Evolutionary conservation across 2,797 vertebrate species (phyloP), one percentile per base, ranked within the genome.

Genomic region (Decapterus maruadsi): DNA sequence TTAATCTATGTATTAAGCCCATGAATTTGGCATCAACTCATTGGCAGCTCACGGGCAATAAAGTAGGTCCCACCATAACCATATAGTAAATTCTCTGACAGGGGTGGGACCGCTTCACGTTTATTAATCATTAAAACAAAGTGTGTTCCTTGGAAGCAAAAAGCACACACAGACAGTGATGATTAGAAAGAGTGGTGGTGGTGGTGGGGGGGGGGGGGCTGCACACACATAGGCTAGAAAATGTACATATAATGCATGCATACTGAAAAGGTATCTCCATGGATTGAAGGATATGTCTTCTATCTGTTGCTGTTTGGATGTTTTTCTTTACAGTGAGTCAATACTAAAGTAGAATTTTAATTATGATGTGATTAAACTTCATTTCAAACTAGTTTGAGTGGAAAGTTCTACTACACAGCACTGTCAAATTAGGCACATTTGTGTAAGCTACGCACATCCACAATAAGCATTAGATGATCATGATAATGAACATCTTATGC

Each of bases 1-100:
- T 80, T 88, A 85, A 92, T 89, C 86, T 83, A 68, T 84, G 65
- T 77, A 78, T 87, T 86, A 85, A 88, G 67, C 78, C 53, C 36
- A 34, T 57, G 48, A 86, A 79, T 90, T 85, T 89, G 86, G 74
- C 81, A 86, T 63, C 68, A 54, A 77, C 31, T 34, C 75, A 65
- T 71, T 64, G 61, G 76, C 34, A 6, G 71, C 40, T 81, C 71
- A 55, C 45, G 55, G 22, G 58, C 64, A 79, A 51, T 77, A 72
- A 80, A n/a, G 31, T 51, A 10, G 45, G 75, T 62, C 26, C 57
- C 22, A 36, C 42, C 63, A 65, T 40, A 75, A 78, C 42, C 55
- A 64, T 40, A 48, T 4, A 62, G 58, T 40, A 29, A 73, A 72
- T 68, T 59, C 48, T 72, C 38, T 29, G 17, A 75, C 45, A 57